Percentiles rank a stretch among this genome's conserved stretches.
These are phyloP conservation scores for Erpobdella octoculata DNA, from an alignment of 2,888 invertebrate species.

Conservation along the genomic window DNA sequence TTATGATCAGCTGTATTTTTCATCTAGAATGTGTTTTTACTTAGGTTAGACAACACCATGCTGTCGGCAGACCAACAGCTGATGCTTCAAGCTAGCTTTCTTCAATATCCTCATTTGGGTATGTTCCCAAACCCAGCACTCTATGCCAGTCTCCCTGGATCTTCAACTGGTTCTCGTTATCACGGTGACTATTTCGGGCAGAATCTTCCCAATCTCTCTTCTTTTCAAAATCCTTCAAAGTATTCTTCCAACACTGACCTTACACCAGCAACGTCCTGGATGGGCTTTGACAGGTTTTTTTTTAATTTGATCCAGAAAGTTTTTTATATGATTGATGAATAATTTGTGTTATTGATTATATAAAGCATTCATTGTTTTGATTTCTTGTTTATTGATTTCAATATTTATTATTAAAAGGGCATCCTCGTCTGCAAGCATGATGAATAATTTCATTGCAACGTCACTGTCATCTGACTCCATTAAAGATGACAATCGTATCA, in stretches of 20 bases:
- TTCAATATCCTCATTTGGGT: constrained; percentile 28
- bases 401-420: too few species aligned
- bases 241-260: neutral
- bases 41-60: neutral
- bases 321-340: too few species aligned
- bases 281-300: constrained; percentile 16
- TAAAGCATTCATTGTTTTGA: too few species aligned
- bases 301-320: neutral
- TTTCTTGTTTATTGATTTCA: too few species aligned
- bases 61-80: constrained; percentile 27
- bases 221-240: constrained; percentile 11
- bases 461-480: too few species aligned
- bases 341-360: too few species aligned
- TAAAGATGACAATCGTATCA: too few species aligned
- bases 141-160: constrained; percentile 19
- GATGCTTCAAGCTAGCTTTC: constrained; percentile 25
- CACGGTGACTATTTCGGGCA: constrained; percentile 27
- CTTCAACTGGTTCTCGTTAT: neutral
- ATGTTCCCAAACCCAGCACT: constrained; percentile 20
- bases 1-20: too few species aligned
- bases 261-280: constrained; percentile 13
- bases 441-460: too few species aligned
- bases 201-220: constrained; percentile 12
- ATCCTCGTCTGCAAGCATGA: too few species aligned
- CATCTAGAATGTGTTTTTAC: neutral